Evolutionary conservation across 2,113 vertebrate genomes (phyloP), one percentile per base, ranked within the genome.

Genomic region (Microcebus ravelobensis): DNA sequence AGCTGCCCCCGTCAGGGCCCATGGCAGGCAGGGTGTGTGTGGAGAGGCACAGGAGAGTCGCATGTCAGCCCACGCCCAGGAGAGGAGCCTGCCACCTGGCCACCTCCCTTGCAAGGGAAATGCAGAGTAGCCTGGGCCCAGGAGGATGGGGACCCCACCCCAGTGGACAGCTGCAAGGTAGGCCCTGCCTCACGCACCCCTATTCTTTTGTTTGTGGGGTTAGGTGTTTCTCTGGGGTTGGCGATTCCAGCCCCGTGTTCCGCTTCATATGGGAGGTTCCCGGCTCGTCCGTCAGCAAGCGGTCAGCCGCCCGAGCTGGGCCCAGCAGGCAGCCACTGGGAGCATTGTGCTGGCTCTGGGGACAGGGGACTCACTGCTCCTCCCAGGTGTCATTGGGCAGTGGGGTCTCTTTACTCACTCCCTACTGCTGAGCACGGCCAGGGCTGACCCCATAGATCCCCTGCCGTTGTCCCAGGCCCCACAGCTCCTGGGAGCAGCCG

Each of bases 111-210:
- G 48, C 39, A 23, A 42, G 5, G 27, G 25, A 20, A 31, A 14
- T 3, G 20, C 13, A 10, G 23, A 34, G 52, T 2, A 90, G 31
- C 17, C 31, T 13, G 14, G 0, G 23, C 9, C 42, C 3, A 2
- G 55, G 55, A 67, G 57, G 21, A 55, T 21, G 61, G 23, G 27
- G 36, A 20, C 14, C 31, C 27, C 0, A n/a, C 3, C 34, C 8
- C 10, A 0, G 48, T 0, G 39, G 57, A 48, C 23, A 18, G 50
- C 39, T 31, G 20, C 11, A 65, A 29, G 48, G 34, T 61, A 48
- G 5, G 76, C 31, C 8, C 52, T 0, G 8, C 61, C 27, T 63
- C 61, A 63, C 13, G 5, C 11, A 4, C 17, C 57, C 8, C 57
- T 4, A 9, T 31, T 23, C 29, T 14, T 27, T 9, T 1, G 52